Base-by-base conservation (phyloP, 2,113 vertebrate species). In the Thamnophis sirtalis region DNA sequence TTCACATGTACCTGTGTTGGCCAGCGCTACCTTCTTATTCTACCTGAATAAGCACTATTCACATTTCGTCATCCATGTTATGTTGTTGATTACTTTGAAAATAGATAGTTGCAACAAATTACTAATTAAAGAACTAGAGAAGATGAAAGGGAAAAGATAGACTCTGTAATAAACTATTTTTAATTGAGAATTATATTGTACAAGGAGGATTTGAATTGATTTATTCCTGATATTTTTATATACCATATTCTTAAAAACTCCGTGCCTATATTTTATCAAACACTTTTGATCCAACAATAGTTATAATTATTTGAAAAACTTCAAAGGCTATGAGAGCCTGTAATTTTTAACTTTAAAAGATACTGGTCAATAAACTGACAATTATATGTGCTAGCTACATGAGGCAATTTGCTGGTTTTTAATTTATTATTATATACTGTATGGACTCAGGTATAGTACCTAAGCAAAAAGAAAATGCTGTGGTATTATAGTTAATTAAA, bases 341-440 rank as follows among this genome's bases (percentile, higher is more conserved):
- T 33, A 15, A 33, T 63, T 13, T 43, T 33, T 21, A 55, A 55
- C 17, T 68, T 22, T 22, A 0, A 28, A 6, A 51, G 26, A 26
- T 33, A 28, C 1, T n/a, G 28, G 22, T 56, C 7, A 73, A 88
- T 56, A 3, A 87, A 1, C 84, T 92, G 22, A 0, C 0, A 92
- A 92, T 91, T 94, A 88, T 54, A 58, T 88, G 63, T 84, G 53
- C 55, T 3, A 0, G 48, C 26, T 24, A 48, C 17, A 33, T 21
- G 55, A 68, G 89, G 73, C 87, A 85, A 93, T 33, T 80, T 92
- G 55, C 54, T 58, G 88, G 54, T 87, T 13, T 51, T 90, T n/a
- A 3, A 13, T 4, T 1, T 13, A 56, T 5, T 0, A 0, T 9
- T 26, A 58, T 91, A 88, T 54, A 15, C n/a, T 58, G 3, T 60